Base-by-base conservation (phyloP, 2,888 invertebrate genomes). In the Polyploca ridens region DNA sequence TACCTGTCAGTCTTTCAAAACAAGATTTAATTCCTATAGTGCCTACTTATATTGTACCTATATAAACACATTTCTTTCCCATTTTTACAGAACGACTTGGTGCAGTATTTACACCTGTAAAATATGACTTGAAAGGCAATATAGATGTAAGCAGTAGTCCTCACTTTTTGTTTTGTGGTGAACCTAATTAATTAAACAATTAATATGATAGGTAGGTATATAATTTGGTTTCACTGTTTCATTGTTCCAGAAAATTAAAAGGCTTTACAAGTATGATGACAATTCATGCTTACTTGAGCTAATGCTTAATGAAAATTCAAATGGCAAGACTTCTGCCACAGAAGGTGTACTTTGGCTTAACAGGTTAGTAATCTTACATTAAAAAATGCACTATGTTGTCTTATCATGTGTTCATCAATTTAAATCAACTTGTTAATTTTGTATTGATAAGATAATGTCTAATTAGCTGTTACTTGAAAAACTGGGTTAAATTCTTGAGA, bases 121-220 rank as follows among this genome's bases (percentile, higher is more conserved):
- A 96, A 77, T 95, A 95, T 86, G 97, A 97, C 81, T 96, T 97
- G 95, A 95, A 95, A 89, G 96, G 96, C 76, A 97, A 97, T 87
- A 96, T 97, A 73, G 95, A 95, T 84, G 97, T 97, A 91, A 95
- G 94, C 16, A 38, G 1, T 16, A 38, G n/a, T 11, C n/a, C 38
- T 35, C 35, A 35, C 35, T n/a, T 60, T 38, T 46, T n/a, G n/a
- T 46, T n/a, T 0, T 6, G 5, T 0, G 6, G 2, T n/a, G 46
- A n/a, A 46, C 46, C 46, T 7, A 6, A 46, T 14, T 35, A 27
- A 27, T 35, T 62, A 62, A 62, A 57, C 11, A 38, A 41, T 7
- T 8, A 41, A 13, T 3, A 41, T 3, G 13, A 13, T 0, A n/a
- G n/a, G n/a, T n/a, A n/a, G n/a, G n/a, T n/a, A 41, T 13, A 41